These are phyloP conservation scores for Lymantria monacha DNA, from an alignment of 2,888 invertebrate species.

Conservation along the genomic window DNA sequence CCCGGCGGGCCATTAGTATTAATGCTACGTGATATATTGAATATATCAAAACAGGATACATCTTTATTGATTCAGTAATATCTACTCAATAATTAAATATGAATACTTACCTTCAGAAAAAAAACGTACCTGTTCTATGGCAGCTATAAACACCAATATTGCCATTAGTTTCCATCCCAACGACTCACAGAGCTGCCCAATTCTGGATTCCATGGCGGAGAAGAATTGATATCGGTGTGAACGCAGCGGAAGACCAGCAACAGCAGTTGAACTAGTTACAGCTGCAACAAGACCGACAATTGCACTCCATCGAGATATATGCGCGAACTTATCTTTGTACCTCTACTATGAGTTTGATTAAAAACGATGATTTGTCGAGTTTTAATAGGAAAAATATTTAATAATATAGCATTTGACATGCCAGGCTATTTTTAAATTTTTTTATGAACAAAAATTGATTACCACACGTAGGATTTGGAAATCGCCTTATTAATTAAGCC, in stretches of 20 bases:
- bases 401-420: too few relatives aligned
- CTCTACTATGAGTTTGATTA: constrained; percentile 17
- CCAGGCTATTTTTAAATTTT: too few relatives aligned
- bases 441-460: too few relatives aligned
- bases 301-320: constrained; percentile 49
- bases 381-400: neutral
- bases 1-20: too few relatives aligned
- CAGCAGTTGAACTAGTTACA: neutral
- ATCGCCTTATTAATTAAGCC: too few relatives aligned
- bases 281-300: constrained; percentile 38
- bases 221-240: constrained; percentile 26
- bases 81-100: too few relatives aligned
- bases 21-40: too few relatives aligned
- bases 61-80: too few relatives aligned
- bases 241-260: neutral
- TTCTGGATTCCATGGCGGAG: neutral
- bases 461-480: too few relatives aligned
- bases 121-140: constrained; percentile 23
- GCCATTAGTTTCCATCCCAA: constrained; percentile 19
- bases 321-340: constrained; percentile 37
- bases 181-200: constrained; percentile 7
- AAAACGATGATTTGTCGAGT: neutral
- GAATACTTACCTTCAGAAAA: too few relatives aligned
- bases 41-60: too few relatives aligned
- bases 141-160: constrained; percentile 31